Conservation (phyloP, 2,113 vertebrate species). For the Rhabdornis inornatus region DNA sequence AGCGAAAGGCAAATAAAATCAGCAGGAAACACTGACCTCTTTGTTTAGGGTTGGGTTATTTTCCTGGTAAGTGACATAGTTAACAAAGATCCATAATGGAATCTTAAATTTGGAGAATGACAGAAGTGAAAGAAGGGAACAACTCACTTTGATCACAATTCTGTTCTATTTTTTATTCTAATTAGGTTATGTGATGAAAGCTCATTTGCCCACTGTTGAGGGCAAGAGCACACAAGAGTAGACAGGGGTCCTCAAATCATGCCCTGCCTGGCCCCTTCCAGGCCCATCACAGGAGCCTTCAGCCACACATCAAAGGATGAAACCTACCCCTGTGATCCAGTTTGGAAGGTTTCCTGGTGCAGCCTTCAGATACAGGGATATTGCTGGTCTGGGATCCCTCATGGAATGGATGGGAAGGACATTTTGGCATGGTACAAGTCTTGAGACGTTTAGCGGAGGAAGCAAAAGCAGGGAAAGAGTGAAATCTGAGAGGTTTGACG, state of each 20-base stretch:
- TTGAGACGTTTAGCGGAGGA: neutral
- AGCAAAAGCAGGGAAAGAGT: neutral
- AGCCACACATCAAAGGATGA: neutral
- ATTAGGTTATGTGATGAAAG: neutral
- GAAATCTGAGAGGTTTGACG: neutral
- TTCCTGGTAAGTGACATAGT: neutral
- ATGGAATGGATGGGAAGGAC: neutral
- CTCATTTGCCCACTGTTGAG: rapidly evolving
- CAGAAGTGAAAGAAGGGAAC: neutral
- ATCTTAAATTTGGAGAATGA: neutral
- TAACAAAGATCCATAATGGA: neutral
- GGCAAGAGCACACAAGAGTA: neutral
- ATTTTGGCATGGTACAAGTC: neutral
- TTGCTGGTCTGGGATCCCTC: neutral
- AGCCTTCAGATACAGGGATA: neutral
- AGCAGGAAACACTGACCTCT: neutral
- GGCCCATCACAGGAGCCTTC: neutral
- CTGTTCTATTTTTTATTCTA: neutral
- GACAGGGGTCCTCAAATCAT: rapidly evolving
- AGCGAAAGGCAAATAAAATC: neutral
- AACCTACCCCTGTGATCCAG: neutral
- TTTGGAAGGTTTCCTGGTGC: neutral
- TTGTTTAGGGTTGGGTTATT: neutral
- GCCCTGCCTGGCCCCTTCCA: neutral
- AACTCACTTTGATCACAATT: neutral